Evolutionary conservation across 2,888 invertebrate genomes (phyloP), one percentile per base, ranked within the genome.

Genomic region (Clunio marinus): DNA sequence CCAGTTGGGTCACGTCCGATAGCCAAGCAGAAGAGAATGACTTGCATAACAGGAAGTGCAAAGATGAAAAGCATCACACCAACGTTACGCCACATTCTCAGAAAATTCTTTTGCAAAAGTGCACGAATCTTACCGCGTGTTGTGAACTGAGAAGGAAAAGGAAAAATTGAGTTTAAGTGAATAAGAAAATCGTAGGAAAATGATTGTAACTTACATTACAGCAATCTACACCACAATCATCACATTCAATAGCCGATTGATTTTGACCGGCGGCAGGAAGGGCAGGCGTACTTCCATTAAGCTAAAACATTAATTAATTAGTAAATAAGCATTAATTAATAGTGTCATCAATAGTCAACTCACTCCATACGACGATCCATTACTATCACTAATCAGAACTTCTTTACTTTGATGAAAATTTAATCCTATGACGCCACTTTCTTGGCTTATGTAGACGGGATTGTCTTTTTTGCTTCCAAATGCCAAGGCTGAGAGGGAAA

Each of bases 51-150:
- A n/a, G 95, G 95, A 73, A 95, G 80, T 35, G 93, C 91, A 78
- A 95, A 95, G 75, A 95, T 93, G 80, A 96, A 96, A 75, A 94
- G 81, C 89, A 96, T 91, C 70, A 95, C 91, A 51, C 93, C 93
- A 70, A 93, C 91, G 79, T 93, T 93, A 60, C 93, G 83, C 92
- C 93, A 93, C 91, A 93, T 93, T 32, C 91, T 83, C 62, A 93
- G 81, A 81, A 93, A 92, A 80, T 93, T 93, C 82, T 94, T 93
- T 75, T 88, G 88, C 71, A 93, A 83, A 59, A 94, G 78, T 0
- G 93, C 93, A 74, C 86, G 86, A 74, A 92, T 88, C 80, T 93
- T 93, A 46, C 92, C 92, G 66, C 83, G 83, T n/a, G 89, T 87
- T n/a, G 92, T 92, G 62, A 87, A 78, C 81, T 88, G 77, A 70